Evolutionary conservation across 2,888 invertebrate genomes (phyloP).

Genomic region (Hypolimnas misippus): DNA sequence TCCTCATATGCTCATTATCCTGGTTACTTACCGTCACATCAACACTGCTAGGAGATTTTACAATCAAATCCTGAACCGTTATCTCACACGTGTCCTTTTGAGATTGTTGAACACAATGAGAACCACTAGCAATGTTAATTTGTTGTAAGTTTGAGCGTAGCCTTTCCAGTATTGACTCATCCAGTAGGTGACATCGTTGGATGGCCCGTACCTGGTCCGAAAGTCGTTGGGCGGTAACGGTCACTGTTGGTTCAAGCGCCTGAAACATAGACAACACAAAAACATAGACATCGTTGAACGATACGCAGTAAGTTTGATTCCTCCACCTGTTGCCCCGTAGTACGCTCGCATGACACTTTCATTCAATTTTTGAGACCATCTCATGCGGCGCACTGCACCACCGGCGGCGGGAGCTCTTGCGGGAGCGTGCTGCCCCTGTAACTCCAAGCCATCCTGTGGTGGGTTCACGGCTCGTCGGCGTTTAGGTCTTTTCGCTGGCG

Average conservation of each 20-base stretch:
- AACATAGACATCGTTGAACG: slow-evolving; percentile 12
- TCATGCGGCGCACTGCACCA: slow-evolving; percentile 5
- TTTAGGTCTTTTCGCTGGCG: too few relatives aligned
- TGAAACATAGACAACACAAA: not conserved
- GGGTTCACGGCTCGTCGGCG: not conserved
- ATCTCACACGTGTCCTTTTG: not conserved
- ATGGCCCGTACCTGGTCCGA: slow-evolving; percentile 17
- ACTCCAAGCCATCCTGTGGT: not conserved
- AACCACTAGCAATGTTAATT: not conserved
- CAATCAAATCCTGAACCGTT: not conserved
- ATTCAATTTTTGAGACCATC: slow-evolving; percentile 1
- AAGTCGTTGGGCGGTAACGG: slow-evolving; percentile 15
- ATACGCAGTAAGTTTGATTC: slow-evolving; percentile 2
- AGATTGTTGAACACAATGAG: not conserved
- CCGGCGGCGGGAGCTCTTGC: slow-evolving; percentile 5
- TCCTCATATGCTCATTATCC: slow-evolving; percentile 12
- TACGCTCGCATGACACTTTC: slow-evolving; percentile 4
- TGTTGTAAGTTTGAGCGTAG: not conserved
- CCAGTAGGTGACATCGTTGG: slow-evolving; percentile 11
- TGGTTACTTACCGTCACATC: not conserved
- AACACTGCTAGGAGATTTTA: not conserved
- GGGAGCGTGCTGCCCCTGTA: not conserved
- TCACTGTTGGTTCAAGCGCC: slow-evolving; percentile 15
- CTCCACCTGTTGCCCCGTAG: not conserved
- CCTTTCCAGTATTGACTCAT: not conserved